A percentile compares a stretch with the other conserved stretches of the same genome.
phyloP scores from a whole-genome alignment of 2,888 invertebrate genomes.

The Lagria hirta region DNA sequence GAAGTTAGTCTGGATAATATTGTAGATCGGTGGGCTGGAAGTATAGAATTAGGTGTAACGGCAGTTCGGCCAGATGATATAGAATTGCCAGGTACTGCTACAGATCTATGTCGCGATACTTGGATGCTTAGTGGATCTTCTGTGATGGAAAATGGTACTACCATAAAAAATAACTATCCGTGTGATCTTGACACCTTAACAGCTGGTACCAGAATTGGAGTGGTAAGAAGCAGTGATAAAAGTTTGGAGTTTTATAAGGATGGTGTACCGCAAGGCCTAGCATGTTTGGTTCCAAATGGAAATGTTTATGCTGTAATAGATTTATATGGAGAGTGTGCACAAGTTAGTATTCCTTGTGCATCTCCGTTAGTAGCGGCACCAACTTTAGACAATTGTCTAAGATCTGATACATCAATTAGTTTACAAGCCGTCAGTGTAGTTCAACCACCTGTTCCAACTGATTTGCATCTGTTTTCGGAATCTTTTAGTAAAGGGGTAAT shows the following conservation, averaged over 20 bases:
- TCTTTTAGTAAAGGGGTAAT: constrained; percentile 71
- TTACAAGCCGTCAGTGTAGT: constrained; percentile 47
- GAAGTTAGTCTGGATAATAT: constrained; percentile 87
- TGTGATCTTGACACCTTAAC: constrained; percentile 82
- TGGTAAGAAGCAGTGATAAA: constrained; percentile 84
- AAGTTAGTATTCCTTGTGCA: constrained; percentile 64
- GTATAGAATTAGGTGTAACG: constrained; percentile 87
- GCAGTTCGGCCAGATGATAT: constrained; percentile 88
- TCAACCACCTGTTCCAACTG: constrained; percentile 47
- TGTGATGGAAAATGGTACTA: constrained; percentile 87
- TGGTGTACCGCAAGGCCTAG: constrained; percentile 83
- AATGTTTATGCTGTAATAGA: constrained; percentile 94
- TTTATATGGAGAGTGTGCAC: constrained; percentile 91
- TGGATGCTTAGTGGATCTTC: constrained; percentile 92
- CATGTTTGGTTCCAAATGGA: constrained; percentile 75
- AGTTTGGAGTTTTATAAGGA: constrained; percentile 84
- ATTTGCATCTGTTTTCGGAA: constrained; percentile 59
- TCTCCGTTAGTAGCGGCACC: constrained; percentile 46
- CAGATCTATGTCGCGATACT: constrained; percentile 87
- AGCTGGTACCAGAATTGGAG: constrained; percentile 78
- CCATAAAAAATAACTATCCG: constrained; percentile 80
- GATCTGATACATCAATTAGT: constrained; percentile 51
- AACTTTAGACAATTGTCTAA: constrained; percentile 42
- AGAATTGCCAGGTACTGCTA: constrained; percentile 85
- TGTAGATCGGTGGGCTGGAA: constrained; percentile 92